A percentile compares a stretch with the other conserved stretches of the same genome.
Conservation (phyloP, 2,888 invertebrate species). For the Chorisops tibialis region DNA sequence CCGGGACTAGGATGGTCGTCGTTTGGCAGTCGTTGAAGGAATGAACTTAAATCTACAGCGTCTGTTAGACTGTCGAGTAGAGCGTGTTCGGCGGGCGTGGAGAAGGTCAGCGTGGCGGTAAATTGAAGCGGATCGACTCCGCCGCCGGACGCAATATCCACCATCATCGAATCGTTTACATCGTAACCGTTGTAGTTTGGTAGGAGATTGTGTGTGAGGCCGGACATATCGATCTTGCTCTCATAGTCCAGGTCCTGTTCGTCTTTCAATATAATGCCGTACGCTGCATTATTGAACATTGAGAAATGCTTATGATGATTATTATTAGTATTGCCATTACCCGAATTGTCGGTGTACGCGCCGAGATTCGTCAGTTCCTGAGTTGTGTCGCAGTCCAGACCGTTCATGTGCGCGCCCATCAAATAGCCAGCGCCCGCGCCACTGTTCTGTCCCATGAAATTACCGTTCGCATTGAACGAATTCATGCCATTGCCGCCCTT, state of each 20-base stretch:
- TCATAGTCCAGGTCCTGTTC: conserved; percentile 76
- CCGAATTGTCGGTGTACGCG: conserved; percentile 47
- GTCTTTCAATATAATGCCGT: conserved; percentile 75
- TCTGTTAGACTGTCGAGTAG: conserved; percentile 75
- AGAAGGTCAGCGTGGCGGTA: conserved; percentile 76
- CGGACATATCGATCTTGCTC: conserved; percentile 62
- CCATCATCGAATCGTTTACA: conserved; percentile 72
- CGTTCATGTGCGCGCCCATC: conserved; percentile 57
- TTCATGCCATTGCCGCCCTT: conserved; percentile 72
- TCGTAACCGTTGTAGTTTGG: conserved; percentile 63
- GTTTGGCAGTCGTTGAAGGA: conserved; percentile 67
- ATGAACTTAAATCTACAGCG: conserved; percentile 72
- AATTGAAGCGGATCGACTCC: conserved; percentile 80
- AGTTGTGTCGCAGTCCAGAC: conserved; percentile 57
- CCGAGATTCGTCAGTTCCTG: conserved; percentile 53
- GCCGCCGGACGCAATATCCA: conserved; percentile 62
- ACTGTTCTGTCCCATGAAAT: conserved; percentile 60
- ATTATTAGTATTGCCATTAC: conserved; percentile 29
- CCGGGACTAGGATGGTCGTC: conserved; percentile 59
- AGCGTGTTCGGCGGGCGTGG: conserved; percentile 71
- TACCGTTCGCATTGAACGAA: conserved; percentile 62
- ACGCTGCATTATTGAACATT: conserved; percentile 74
- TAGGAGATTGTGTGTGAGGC: conserved; percentile 48
- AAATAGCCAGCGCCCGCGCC: conserved; percentile 69
- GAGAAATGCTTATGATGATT: conserved; percentile 64